Percentiles rank a stretch among this genome's conserved stretches.
Conservation (phyloP, 2,113 vertebrate species). For the Pantherophis guttatus region DNA sequence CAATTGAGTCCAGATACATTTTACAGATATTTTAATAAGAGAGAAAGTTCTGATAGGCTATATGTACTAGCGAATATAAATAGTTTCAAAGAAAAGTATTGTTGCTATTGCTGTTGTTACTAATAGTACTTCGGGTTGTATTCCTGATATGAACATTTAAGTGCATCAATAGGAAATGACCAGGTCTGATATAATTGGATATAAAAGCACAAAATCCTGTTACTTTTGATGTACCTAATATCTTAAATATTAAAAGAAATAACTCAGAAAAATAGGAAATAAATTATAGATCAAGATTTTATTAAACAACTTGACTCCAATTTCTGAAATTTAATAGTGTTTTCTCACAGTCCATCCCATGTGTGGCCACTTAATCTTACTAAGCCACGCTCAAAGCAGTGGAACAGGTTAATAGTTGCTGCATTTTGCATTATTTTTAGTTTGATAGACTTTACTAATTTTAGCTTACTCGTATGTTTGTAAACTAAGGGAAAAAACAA, state of each 20-base stretch:
- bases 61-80: neutral
- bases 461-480: neutral
- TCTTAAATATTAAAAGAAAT: neutral
- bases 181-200: neutral
- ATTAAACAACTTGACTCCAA: neutral
- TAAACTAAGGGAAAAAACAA: neutral
- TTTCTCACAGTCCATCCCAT: neutral
- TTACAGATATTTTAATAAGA: neutral
- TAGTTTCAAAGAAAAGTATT: neutral
- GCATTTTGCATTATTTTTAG: neutral
- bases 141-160: neutral
- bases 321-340: neutral
- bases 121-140: neutral
- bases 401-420: neutral
- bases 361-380: neutral
- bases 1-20: neutral
- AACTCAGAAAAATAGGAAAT: neutral
- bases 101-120: neutral
- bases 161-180: neutral
- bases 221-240: neutral
- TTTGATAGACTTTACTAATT: neutral
- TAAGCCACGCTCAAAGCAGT: neutral
- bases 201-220: neutral
- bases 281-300: neutral
- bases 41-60: neutral